Evolutionary conservation across 2,797 vertebrate species (phyloP).

Genomic region (Xiphorhynchus erythropygius): DNA sequence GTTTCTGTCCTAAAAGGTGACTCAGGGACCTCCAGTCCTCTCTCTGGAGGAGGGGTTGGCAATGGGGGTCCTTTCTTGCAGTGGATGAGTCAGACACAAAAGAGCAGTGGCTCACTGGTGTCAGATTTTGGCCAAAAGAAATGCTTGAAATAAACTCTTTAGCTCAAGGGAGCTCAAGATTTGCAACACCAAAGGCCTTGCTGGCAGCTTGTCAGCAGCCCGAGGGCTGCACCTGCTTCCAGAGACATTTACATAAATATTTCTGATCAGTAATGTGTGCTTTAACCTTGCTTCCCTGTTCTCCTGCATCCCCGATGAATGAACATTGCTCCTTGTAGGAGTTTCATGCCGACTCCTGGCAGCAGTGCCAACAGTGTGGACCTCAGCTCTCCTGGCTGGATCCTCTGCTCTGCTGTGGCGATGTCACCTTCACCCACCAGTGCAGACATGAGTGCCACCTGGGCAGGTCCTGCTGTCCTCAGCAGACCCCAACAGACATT

Average conservation of each 20-base stretch:
- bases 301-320: background rate
- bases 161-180: background rate
- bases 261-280: background rate
- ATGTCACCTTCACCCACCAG: background rate
- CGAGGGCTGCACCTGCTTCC: conserved; percentile 7
- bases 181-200: background rate
- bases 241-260: background rate
- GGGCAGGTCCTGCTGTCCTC: background rate
- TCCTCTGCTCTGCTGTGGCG: background rate
- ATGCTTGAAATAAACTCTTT: background rate
- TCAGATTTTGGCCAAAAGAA: background rate
- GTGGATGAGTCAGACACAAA: background rate
- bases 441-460: rapidly evolving
- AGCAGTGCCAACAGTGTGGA: rapidly evolving
- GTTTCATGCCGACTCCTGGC: rapidly evolving
- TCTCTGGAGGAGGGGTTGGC: too few species aligned
- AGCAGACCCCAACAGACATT: rapidly evolving
- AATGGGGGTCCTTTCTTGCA: background rate
- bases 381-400: rapidly evolving
- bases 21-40: background rate
- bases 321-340: background rate
- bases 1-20: background rate
- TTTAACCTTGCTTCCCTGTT: background rate
- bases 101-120: background rate
- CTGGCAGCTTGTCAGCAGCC: conserved; percentile 35